These are phyloP conservation scores for Euwallacea fornicatus DNA, from an alignment of 1,140 invertebrate genomes.

Conservation along the genomic window DNA sequence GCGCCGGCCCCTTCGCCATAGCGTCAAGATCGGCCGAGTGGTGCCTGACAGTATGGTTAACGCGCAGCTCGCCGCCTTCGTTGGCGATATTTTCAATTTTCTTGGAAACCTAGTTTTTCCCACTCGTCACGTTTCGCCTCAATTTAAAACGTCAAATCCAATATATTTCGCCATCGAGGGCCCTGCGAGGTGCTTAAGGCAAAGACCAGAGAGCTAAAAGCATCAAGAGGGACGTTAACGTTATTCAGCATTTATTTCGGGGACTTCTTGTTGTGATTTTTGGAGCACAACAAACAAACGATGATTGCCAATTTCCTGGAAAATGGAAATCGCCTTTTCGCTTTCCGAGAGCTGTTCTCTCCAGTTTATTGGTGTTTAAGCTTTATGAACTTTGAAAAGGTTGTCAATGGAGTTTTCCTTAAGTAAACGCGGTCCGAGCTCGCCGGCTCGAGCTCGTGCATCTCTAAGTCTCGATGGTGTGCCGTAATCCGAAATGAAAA, in stretches of 20 bases:
- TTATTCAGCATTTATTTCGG: constrained; percentile 16
- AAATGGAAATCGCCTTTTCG: constrained; percentile 31
- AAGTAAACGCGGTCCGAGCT: too few species aligned
- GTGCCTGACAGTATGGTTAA: too few species aligned
- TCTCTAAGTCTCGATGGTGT: too few species aligned
- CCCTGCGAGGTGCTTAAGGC: neutral
- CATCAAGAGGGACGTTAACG: constrained; percentile 18
- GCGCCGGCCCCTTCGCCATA: too few species aligned
- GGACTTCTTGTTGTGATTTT: constrained; percentile 13
- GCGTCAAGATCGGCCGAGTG: too few species aligned
- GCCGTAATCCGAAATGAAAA: too few species aligned
- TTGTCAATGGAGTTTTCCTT: neutral
- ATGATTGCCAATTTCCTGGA: constrained; percentile 37
- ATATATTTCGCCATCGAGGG: neutral
- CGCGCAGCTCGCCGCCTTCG: too few species aligned
- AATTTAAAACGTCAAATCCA: neutral
- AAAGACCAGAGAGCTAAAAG: neutral
- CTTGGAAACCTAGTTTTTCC: too few species aligned
- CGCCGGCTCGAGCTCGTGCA: too few species aligned
- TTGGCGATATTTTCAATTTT: too few species aligned
- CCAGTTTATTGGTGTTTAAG: constrained; percentile 17
- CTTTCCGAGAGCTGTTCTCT: constrained; percentile 19
- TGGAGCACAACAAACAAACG: constrained; percentile 29
- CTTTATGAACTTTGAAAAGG: constrained; percentile 11
- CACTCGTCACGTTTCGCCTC: too few species aligned